Evolutionary conservation across 2,888 invertebrate genomes (phyloP).

Genomic region (Eurytoma adleriae): DNA sequence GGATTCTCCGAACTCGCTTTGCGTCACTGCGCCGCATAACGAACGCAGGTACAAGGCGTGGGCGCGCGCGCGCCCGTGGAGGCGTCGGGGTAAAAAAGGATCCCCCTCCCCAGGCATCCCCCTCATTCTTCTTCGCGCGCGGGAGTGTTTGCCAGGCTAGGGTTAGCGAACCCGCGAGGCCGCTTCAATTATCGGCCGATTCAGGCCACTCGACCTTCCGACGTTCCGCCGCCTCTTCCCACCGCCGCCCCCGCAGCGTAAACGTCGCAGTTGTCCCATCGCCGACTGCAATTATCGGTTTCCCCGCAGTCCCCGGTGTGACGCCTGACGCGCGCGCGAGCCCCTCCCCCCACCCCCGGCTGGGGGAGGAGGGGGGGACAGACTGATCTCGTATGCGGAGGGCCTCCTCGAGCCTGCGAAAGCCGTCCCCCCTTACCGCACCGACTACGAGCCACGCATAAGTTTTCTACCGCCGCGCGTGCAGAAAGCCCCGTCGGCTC

Average conservation of each 20-base stretch:
- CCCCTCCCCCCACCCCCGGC: neutral
- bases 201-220: slow-evolving; percentile 48
- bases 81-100: neutral
- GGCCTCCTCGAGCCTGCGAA: slow-evolving; percentile 1
- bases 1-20: neutral
- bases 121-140: neutral
- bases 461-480: slow-evolving; percentile 3
- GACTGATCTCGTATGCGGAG: slow-evolving; percentile 36
- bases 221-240: neutral
- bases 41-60: no score
- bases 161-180: slow-evolving; percentile 60
- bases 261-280: slow-evolving; percentile 21
- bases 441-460: slow-evolving; percentile 1
- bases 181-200: slow-evolving; percentile 55
- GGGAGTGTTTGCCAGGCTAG: slow-evolving; percentile 63
- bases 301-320: slow-evolving; percentile 15
- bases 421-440: neutral
- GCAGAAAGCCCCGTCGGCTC: neutral
- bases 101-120: neutral
- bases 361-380: neutral
- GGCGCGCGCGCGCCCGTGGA: neutral
- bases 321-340: slow-evolving; percentile 19
- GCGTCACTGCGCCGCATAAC: neutral
- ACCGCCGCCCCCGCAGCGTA: neutral
- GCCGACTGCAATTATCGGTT: slow-evolving; percentile 51